Percentiles rank a stretch among this genome's conserved stretches.
phyloP scores from a whole-genome alignment of 2,888 invertebrate genomes.

The Bibio marci region DNA sequence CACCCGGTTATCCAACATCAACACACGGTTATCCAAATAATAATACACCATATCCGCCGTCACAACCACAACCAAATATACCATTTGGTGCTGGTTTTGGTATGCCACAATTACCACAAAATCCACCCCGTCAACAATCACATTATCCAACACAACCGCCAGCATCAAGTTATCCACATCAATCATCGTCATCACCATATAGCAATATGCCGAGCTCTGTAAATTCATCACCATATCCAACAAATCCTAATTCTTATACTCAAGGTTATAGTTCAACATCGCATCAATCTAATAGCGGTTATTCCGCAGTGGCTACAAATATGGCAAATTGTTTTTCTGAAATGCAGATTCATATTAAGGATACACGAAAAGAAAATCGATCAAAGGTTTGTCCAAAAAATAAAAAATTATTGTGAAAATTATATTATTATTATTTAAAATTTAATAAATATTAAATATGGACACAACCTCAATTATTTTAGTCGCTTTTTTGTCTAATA shows the following conservation, averaged over 20 bases:
- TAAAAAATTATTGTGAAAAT: too few species aligned
- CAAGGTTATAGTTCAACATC: not conserved
- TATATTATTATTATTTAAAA: too few species aligned
- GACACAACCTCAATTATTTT: too few species aligned
- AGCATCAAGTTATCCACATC: slow-evolving; percentile 1
- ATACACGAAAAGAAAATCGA: slow-evolving; percentile 11
- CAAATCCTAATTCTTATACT: slow-evolving; percentile 5
- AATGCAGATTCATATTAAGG: slow-evolving; percentile 17
- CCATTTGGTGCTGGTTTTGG: slow-evolving; percentile 6
- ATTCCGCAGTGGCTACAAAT: slow-evolving; percentile 11
- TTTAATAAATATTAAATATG: too few species aligned
- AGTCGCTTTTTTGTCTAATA: too few species aligned
- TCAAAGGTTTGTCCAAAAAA: slow-evolving; percentile 12
- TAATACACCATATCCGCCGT: slow-evolving; percentile 4
- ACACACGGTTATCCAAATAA: slow-evolving; percentile 5
- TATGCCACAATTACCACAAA: too few species aligned
- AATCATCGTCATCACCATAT: not conserved
- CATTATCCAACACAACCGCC: slow-evolving; percentile 2
- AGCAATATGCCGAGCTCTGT: not conserved
- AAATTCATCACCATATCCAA: slow-evolving; percentile 2
- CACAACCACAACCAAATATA: not conserved
- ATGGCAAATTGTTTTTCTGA: slow-evolving; percentile 19
- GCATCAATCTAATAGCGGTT: not conserved
- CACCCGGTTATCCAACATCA: slow-evolving; percentile 5
- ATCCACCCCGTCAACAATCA: not conserved